Evolutionary conservation across 53 echinoderm and acorn worm species (phyloP), one percentile per base, ranked within the genome.

Genomic region (Apostichopus leukothele): DNA sequence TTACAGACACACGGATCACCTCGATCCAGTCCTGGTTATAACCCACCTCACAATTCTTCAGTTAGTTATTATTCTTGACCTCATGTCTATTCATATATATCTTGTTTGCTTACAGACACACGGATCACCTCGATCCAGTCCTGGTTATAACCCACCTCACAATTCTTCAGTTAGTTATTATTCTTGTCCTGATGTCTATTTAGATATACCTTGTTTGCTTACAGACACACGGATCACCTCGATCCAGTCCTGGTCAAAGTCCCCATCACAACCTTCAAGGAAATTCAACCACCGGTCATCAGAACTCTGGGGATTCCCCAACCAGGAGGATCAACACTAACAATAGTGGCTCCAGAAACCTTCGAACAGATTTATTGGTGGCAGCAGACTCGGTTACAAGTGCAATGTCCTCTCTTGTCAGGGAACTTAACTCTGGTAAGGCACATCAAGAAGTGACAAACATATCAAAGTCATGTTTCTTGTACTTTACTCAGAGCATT

Each of bases 381-480:
- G 95, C 97, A 20, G 97, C 95, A 27, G 95, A 97, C 81, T 97
- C 94, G 3, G 97, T 97, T 50, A 97, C 97, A 12, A 97, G 94
- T 90, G 95, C 95, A 66, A 97, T 97, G 95, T 97, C 97, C 74
- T 97, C 97, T 19, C 87, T 97, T 4, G 95, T 97, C 27, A 91
- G 95, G 83, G 95, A 97, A 87, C 93, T 97, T 1, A 95, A 95
- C 80, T 97, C 97, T 81, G 97, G 97, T 97, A 53, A 76, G 61
- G 39, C 39, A 39, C 10, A 57, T 57, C 57, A 57, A 1, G 57
- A 57, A 39, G 39, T 39, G 57, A 57, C 57, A 7, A 57, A 7
- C 57, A 57, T 3, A 39, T 39, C 3, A 39, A 3, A 39, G 3
- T 39, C 3, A 39, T 39, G 39, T 39, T 39, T 39, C 39, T 39